These are phyloP conservation scores for Molanna angustata DNA, from an alignment of 2,888 invertebrate genomes.

Conservation along the genomic window DNA sequence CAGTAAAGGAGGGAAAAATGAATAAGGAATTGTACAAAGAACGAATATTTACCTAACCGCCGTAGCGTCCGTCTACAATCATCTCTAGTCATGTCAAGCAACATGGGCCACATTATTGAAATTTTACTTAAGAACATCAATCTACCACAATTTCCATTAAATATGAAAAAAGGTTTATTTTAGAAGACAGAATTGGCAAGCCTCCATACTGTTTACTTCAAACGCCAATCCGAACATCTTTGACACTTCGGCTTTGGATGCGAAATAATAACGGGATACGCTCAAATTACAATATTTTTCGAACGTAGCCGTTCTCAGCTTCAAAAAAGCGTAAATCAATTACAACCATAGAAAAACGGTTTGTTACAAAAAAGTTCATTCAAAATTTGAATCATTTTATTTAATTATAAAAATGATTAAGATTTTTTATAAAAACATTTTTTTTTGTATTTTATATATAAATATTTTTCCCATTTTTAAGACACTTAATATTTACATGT, in stretches of 20 bases:
- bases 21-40: slow-evolving; percentile 27
- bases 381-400: no score
- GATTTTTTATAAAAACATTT: neutral
- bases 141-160: slow-evolving; percentile 43
- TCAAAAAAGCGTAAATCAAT: neutral
- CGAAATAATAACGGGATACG: slow-evolving; percentile 40
- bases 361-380: no score
- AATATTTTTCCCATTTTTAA: no score
- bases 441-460: neutral
- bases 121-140: slow-evolving; percentile 40
- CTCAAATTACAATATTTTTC: slow-evolving; percentile 25
- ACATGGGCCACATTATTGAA: slow-evolving; percentile 52
- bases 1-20: slow-evolving; percentile 29
- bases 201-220: slow-evolving; percentile 60
- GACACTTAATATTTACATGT: no score
- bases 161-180: slow-evolving; percentile 51
- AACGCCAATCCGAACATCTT: slow-evolving; percentile 56
- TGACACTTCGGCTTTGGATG: slow-evolving; percentile 47
- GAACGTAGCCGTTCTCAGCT: slow-evolving; percentile 16
- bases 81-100: slow-evolving; percentile 81
- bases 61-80: slow-evolving; percentile 86
- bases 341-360: neutral
- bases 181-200: slow-evolving; percentile 53
- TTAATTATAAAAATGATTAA: neutral
- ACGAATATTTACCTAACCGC: slow-evolving; percentile 66